phyloP scores from a whole-genome alignment of 2,888 invertebrate species.

The Itoplectis maculator region DNA sequence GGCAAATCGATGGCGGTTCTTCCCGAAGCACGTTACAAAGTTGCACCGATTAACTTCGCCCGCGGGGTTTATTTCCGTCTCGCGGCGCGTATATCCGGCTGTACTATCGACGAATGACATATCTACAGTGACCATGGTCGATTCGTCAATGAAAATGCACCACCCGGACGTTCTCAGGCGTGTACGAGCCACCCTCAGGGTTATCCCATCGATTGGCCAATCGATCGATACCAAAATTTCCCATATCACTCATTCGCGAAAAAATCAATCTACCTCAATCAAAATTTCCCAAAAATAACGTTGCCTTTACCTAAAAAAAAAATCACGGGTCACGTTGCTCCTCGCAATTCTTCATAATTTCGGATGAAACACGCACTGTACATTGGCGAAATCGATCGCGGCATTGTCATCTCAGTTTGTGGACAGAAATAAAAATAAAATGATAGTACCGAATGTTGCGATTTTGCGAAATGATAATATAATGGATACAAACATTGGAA shows the following conservation, averaged over 20 bases:
- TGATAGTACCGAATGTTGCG: background rate
- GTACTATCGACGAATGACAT: conserved; percentile 2
- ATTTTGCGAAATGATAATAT: conserved; percentile 10
- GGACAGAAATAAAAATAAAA: background rate
- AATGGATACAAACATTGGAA: conserved; percentile 6
- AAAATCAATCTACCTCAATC: conserved; percentile 1
- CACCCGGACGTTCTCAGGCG: background rate
- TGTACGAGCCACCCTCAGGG: background rate
- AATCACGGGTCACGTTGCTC: background rate
- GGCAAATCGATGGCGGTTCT: conserved; percentile 6
- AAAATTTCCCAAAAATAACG: background rate
- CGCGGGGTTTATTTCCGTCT: conserved; percentile 8
- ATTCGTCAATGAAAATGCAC: conserved; percentile 20
- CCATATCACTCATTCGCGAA: background rate
- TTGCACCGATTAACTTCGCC: background rate
- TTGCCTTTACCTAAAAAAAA: background rate
- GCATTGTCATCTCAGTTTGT: background rate
- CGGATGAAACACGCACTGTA: background rate
- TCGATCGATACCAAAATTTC: background rate
- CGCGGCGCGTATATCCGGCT: background rate
- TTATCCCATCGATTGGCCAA: conserved; percentile 1
- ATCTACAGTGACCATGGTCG: background rate
- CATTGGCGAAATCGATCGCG: background rate
- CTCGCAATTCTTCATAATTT: background rate
- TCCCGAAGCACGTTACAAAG: background rate